These are phyloP conservation scores for Ceryle rudis DNA, from an alignment of 2,797 vertebrate genomes.

Conservation along the genomic window DNA sequence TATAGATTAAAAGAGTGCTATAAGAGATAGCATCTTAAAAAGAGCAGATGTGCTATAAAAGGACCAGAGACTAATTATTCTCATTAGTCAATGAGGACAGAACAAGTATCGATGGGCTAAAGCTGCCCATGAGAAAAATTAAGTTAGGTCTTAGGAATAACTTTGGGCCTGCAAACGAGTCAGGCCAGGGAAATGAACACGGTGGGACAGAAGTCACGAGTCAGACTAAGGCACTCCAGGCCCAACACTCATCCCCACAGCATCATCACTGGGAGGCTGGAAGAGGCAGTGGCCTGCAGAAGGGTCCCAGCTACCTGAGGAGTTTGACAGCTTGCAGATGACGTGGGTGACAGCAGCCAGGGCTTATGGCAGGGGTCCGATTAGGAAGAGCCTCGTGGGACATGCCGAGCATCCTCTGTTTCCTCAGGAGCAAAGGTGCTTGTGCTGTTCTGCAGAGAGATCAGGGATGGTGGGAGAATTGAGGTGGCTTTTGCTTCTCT, in stretches of 20 bases:
- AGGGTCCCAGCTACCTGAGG: not conserved
- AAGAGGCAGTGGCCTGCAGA: not conserved
- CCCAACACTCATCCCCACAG: accelerated
- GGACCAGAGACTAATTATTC: conserved; percentile 14
- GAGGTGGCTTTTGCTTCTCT: not conserved
- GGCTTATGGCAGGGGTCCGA: not conserved
- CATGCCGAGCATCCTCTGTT: accelerated
- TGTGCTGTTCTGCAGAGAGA: not conserved
- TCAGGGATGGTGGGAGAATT: accelerated
- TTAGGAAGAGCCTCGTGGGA: not conserved
- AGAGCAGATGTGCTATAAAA: conserved; percentile 46
- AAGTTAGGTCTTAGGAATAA: not conserved
- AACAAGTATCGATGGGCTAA: not conserved
- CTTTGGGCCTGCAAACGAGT: not conserved
- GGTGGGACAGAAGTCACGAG: accelerated
- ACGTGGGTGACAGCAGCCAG: not conserved
- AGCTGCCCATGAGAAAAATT: not conserved
- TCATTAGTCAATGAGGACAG: not conserved
- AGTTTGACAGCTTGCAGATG: not conserved
- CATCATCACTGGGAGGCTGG: accelerated
- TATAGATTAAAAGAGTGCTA: conserved; percentile 41
- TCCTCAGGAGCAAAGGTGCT: accelerated
- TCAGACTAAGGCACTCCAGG: not conserved
- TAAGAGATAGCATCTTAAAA: conserved; percentile 5
- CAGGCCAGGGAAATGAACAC: not conserved